Base-by-base conservation (phyloP, 2,113 vertebrate species). In the Dolichallabes microphthalmus region DNA sequence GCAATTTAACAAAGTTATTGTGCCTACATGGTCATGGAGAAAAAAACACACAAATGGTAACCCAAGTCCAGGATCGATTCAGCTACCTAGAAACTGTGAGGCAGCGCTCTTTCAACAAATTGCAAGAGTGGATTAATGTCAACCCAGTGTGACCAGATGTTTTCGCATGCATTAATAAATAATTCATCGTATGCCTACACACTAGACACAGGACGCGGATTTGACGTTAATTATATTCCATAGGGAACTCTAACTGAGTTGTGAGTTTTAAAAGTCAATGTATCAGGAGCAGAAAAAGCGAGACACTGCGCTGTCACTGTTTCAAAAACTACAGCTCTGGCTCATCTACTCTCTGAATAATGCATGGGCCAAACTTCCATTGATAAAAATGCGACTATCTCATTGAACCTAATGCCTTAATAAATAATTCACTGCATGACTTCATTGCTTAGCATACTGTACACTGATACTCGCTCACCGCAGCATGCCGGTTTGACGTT, bases 341-440 rank as follows among this genome's bases (percentile, higher is more conserved):
- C 81, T 82, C 20, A 61, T 52, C 57, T 45, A 45, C 6, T 55
- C 39, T 20, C 74, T 58, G 81, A 73, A 79, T 79, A 60, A 79
- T 79, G 20, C 76, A 79, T 85, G 64, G 71, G 66, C n/a, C 30
- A 50, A 30, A 80, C 84, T 52, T 71, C 50, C 66, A 58, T 71
- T 71, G 77, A 80, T 60, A 85, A 73, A 75, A 25, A 60, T 58
- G 30, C 35, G 35, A 61, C 66, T 69, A 82, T 57, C 39, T 55
- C 32, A 68, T 82, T 17, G 20, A 73, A 77, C 14, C 14, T 61
- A 63, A 77, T 74, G 73, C 84, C 58, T 68, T 58, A 60, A 88
- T 86, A 84, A 88, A 86, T 80, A 86, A 86, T 82, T 68, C 85
- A 88, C 55, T 81, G 79, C 84, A 76, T 58, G 27, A 45, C 66